Conservation (phyloP, 1,140 invertebrate genomes). For the Pseudomyrmex gracilis region DNA sequence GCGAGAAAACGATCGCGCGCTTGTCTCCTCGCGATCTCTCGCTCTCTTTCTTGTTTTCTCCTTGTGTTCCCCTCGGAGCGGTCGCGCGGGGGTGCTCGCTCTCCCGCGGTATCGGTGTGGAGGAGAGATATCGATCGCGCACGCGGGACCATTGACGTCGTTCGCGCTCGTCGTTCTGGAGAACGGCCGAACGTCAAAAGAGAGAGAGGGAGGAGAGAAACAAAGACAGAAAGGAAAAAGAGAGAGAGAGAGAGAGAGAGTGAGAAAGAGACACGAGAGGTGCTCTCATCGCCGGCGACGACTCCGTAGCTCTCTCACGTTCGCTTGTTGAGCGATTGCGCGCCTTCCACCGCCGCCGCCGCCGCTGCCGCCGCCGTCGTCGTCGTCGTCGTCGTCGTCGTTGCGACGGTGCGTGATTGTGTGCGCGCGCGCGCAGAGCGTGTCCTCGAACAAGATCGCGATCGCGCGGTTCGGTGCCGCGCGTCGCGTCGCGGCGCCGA, state of each 20-base stretch:
- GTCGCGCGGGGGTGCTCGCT: conserved; percentile 58
- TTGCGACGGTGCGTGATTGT: no score
- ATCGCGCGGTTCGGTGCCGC: conserved; percentile 28
- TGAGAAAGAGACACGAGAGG: conserved; percentile 5
- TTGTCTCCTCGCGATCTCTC: conserved; percentile 49
- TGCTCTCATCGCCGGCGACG: conserved; percentile 4
- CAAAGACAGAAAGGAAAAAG: neutral
- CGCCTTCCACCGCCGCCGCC: neutral
- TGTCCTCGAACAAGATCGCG: conserved; percentile 47
- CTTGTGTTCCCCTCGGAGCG: neutral
- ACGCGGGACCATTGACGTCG: conserved; percentile 72
- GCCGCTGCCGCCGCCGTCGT: neutral
- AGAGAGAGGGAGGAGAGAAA: neutral
- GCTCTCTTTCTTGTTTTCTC: neutral
- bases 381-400: neutral
- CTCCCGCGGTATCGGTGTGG: conserved; percentile 58
- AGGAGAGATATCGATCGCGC: conserved; percentile 72
- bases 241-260: conserved; percentile 18
- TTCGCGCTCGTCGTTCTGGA: conserved; percentile 58
- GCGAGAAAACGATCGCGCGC: conserved; percentile 51
- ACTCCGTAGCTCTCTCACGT: neutral
- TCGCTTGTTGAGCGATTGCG: neutral
- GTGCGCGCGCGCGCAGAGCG: conserved; percentile 13
- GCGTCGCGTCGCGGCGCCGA: conserved; percentile 51
- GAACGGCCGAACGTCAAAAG: conserved; percentile 57